Percentiles rank a stretch among this genome's conserved stretches.
Conservation (phyloP, 2,113 vertebrate species). For the Glaucidium brasilianum region DNA sequence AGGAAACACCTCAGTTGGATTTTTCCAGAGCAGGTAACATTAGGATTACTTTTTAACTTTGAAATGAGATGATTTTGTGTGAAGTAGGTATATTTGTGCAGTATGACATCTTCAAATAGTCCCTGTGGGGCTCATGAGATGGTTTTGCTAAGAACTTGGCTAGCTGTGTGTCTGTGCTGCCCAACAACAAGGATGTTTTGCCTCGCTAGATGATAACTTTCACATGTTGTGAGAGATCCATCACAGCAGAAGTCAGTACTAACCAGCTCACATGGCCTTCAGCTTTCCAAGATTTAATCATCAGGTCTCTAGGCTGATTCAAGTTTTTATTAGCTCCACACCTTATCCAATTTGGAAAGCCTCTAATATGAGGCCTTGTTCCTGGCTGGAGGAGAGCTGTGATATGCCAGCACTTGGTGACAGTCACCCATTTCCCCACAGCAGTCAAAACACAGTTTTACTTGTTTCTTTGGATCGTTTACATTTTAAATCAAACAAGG, state of each 20-base stretch:
- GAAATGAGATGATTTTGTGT: neutral
- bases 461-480: neutral
- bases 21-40: neutral
- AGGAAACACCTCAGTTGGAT: neutral
- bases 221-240: neutral
- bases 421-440: neutral
- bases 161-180: neutral
- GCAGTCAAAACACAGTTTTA: neutral
- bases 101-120: neutral
- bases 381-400: neutral
- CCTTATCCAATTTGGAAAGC: neutral
- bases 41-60: neutral
- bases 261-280: neutral
- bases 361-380: neutral
- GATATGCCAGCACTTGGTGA: neutral
- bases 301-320: neutral
- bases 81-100: neutral
- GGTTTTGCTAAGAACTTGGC: conserved; percentile 9
- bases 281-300: conserved; percentile 3
- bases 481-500: neutral
- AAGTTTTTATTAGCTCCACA: neutral
- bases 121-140: neutral
- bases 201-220: neutral
- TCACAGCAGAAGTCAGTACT: neutral
- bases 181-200: neutral